Evolutionary conservation across 2,113 vertebrate genomes (phyloP), one percentile per base, ranked within the genome.

Genomic region (Crypturellus undulatus): DNA sequence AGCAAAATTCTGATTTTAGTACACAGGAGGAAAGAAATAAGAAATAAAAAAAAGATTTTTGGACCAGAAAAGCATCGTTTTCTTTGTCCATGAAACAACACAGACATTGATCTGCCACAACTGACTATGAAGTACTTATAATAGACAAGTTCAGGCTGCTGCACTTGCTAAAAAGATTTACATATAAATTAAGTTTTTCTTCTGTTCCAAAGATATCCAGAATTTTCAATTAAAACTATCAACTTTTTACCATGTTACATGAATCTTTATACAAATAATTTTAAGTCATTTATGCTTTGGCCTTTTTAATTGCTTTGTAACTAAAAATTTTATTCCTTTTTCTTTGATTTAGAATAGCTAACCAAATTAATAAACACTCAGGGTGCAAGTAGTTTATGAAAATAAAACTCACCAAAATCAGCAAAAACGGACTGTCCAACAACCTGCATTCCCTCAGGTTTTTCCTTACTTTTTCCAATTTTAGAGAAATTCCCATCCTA

Each of bases 401-500:
- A 71, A n/a, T 8, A 22, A 84, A 75, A 90, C 99, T 99, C 92
- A 99, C 99, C 99, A 54, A 99, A 99, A 97, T 99, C 99, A 15
- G 98, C 98, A 95, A 99, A 99, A 38, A 99, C 98, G 1, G 99
- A 99, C 92, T 99, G 99, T 51, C 99, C 99, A 25, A 99, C 86
- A 32, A 79, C 42, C 79, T 73, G 65, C 63, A 79, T 90, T 69
- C 95, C 96, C 34, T 75, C 87, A 14, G 98, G 98, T 19, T 92
- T 91, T 12, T 84, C 40, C 59, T 92, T 64, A 42, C 47, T 77
- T 54, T 70, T 62, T 34, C 3, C 79, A 86, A 16, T 1, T 87
- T 82, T 98, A 76, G 97, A 97, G 97, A 99, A 99, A 96, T 98
- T 99, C 36, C 99, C 99, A 32, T 98, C 98, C 99, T 99, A 95